Evolutionary conservation across 2,113 vertebrate genomes (phyloP), one percentile per base, ranked within the genome.

Genomic region (Pygoscelis antarcticus): DNA sequence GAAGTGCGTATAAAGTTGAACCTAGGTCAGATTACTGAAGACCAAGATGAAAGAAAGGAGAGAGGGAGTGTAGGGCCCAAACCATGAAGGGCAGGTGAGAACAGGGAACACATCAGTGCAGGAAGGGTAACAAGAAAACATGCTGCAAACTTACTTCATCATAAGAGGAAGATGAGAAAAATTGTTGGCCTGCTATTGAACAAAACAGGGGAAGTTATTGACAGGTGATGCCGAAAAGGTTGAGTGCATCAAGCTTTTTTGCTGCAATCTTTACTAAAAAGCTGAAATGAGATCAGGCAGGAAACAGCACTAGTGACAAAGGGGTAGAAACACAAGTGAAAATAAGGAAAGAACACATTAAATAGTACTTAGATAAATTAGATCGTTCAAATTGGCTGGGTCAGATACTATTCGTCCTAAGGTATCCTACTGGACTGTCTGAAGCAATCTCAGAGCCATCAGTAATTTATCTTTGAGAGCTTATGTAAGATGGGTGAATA

Each of bases 271-370:
- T 94, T 91, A 85, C 84, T 36, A 54, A 83, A 95, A 95, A 77
- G 62, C 66, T 80, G 68, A 93, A 94, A 80, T 47, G 82, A 91
- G 58, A 77, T 91, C 84, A 90, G 84, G 54, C 61, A 84, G 90
- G 87, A 95, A 94, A 83, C 16, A 82, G 52, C 44, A 80, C 40
- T 29, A 83, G 82, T 79, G 89, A 84, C 66, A 91, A 79, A 96
- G 66, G 78, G 25, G 75, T 44, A 83, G 74, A 91, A 95, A 87
- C 70, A 57, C 46, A 83, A 91, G 87, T 92, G 74, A 88, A 94
- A 96, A 80, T 90, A 91, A 76, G 61, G 69, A 61, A 94, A 89
- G 57, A 85, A 90, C 32, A 95, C 70, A 93, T 91, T 93, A 95
- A 94, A 91, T 15, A 87, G 57, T 88, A 36, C 90, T 96, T 88